Base-by-base conservation (phyloP, 2,888 invertebrate species). In the Nineta flava region DNA sequence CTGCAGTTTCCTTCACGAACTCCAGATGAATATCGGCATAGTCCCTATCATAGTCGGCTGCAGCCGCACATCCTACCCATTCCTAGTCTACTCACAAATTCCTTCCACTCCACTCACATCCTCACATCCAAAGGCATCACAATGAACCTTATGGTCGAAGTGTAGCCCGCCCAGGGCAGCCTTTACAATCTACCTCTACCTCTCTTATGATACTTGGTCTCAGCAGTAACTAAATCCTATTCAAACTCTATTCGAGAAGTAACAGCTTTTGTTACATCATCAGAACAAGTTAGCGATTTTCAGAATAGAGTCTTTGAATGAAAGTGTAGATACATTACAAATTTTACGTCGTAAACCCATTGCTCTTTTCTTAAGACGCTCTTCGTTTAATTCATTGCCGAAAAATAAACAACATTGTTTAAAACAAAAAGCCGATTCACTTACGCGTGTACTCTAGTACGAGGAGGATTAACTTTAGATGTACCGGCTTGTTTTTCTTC, bases 351-450 rank as follows among this genome's bases (percentile, higher is more conserved):
- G 52, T 53, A 58, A 43, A 38, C 19, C 43, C 32, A 55, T 21
- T 56, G 60, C 60, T 58, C 57, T 62, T 38, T 51, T 51, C 60
- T 52, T 63, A 60, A 59, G 54, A n/a, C n/a, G 53, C 53, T 55
- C 54, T 57, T 61, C 60, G 60, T 61, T 54, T 58, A 58, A 59
- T 54, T 55, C n/a, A 55, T 64, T 47, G 55, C 62, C 60, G 59
- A 63, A 63, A 63, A 64, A 63, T 59, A 58, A 55, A 50, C 57
- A 59, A 48, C 13, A 19, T 43, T 49, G 50, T 58, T 51, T 57
- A 55, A 57, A 60, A 59, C 56, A 58, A 58, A 60, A 60, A 56
- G 47, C 54, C 54, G 58, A 59, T 53, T 59, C 58, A 58, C 56
- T 61, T 16, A 53, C 26, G 45, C 59, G 57, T 50, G 53, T n/a